These are phyloP conservation scores for Cyrtonyx montezumae DNA, from an alignment of 2,113 vertebrate species.

Conservation along the genomic window DNA sequence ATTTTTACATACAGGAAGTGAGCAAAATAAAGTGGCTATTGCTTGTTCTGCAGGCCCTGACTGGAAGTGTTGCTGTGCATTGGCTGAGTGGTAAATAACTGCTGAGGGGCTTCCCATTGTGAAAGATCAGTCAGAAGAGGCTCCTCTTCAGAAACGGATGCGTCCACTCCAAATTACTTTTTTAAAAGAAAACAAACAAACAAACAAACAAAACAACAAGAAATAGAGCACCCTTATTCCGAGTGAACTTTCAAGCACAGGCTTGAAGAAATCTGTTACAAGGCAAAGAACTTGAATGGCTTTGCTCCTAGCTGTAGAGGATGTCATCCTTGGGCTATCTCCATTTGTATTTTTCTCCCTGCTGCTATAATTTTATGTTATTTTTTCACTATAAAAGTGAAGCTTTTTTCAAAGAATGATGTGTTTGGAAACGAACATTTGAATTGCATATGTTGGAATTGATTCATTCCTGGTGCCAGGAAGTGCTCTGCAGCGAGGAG, in stretches of 20 bases:
- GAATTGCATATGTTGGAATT: slow-evolving; percentile 51
- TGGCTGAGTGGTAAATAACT: not conserved
- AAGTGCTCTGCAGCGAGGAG: slow-evolving; percentile 1
- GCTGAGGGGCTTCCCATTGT: not conserved
- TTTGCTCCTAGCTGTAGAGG: not conserved
- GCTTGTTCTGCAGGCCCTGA: not conserved
- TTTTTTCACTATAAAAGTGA: not conserved
- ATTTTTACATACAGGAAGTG: not conserved
- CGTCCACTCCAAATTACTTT: not conserved
- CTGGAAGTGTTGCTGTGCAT: not conserved
- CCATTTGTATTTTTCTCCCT: not conserved
- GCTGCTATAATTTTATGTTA: not conserved
- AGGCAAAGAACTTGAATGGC: not conserved
- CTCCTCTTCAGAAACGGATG: not conserved
- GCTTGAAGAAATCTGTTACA: not conserved
- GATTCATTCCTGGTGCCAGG: slow-evolving; percentile 47
- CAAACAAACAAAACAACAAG: too few species aligned
- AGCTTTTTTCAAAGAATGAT: not conserved
- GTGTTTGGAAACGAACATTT: slow-evolving; percentile 49
- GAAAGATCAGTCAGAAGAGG: not conserved
- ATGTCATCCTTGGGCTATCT: not conserved
- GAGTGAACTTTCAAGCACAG: not conserved
- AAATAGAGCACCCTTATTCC: not conserved
- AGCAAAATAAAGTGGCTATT: not conserved
- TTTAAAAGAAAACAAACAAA: too few species aligned